phyloP scores from a whole-genome alignment of 2,113 vertebrate species.

The Acanthochromis polyacanthus region DNA sequence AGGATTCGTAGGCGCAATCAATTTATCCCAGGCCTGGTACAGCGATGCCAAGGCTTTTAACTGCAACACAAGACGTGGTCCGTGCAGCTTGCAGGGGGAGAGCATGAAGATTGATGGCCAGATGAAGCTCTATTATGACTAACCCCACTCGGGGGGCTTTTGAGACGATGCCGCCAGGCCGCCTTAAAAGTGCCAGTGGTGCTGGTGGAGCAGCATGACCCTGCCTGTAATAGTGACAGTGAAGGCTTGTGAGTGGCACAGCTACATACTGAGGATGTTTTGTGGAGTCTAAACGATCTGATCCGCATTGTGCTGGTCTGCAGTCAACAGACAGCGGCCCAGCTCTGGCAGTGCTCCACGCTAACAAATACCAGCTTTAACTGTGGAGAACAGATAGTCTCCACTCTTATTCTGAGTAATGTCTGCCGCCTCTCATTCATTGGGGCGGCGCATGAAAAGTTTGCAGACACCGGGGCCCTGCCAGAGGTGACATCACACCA shows the following conservation, averaged over 20 bases:
- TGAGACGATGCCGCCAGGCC: slow-evolving; percentile 41
- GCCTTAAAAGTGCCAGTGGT: slow-evolving; percentile 34
- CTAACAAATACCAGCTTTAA: slow-evolving; percentile 86
- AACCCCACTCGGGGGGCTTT: slow-evolving; percentile 63
- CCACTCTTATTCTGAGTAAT: slow-evolving; percentile 88
- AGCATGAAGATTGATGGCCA: slow-evolving; percentile 69
- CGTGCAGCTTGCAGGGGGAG: slow-evolving; percentile 56
- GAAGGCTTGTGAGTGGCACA: slow-evolving; percentile 48
- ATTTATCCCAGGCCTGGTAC: slow-evolving; percentile 66
- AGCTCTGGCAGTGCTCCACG: slow-evolving; percentile 75
- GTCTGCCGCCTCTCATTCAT: slow-evolving; percentile 89
- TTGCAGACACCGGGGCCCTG: slow-evolving; percentile 81
- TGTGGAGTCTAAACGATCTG: slow-evolving; percentile 53
- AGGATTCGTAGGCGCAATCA: slow-evolving; percentile 63
- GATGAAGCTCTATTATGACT: slow-evolving; percentile 76
- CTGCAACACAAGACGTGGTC: slow-evolving; percentile 65
- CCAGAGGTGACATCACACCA: slow-evolving; percentile 89
- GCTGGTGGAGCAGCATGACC: slow-evolving; percentile 28
- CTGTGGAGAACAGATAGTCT: slow-evolving; percentile 87
- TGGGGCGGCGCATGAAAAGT: slow-evolving; percentile 80
- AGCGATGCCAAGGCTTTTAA: slow-evolving; percentile 66
- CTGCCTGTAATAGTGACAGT: slow-evolving; percentile 40
- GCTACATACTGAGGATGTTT: slow-evolving; percentile 46
- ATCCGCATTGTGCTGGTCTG: slow-evolving; percentile 61
- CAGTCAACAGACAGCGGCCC: slow-evolving; percentile 59